Evolutionary conservation across 2,797 vertebrate genomes (phyloP).

Genomic region (Crenichthys baileyi): DNA sequence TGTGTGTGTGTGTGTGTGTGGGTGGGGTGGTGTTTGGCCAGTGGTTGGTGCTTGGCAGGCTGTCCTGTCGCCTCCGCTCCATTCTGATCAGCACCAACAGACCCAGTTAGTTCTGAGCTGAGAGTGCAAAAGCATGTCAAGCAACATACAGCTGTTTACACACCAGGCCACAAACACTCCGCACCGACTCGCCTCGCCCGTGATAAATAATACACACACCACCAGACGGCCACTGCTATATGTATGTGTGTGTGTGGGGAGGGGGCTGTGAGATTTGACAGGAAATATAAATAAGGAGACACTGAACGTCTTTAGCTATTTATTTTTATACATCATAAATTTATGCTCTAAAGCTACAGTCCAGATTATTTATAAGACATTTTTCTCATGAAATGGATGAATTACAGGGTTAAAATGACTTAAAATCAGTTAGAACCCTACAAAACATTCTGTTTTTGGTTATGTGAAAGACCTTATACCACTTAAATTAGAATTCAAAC

Average conservation of each 20-base stretch:
- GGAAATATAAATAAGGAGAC: constrained; percentile 24
- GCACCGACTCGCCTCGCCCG: constrained; percentile 57
- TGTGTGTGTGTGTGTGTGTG: constrained; percentile 17
- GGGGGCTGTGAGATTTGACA: constrained; percentile 15
- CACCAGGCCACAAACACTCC: constrained; percentile 82
- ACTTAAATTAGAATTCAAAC: not conserved
- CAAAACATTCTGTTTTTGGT: not conserved
- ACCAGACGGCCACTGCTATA: constrained; percentile 72
- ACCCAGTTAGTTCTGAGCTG: constrained; percentile 82
- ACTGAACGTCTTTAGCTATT: constrained; percentile 29
- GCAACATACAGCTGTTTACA: constrained; percentile 95
- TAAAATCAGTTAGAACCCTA: not conserved
- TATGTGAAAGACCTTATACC: not conserved
- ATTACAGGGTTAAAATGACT: not conserved
- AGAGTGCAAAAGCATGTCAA: constrained; percentile 99
- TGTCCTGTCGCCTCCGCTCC: constrained; percentile 89
- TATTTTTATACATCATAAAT: constrained; percentile 18
- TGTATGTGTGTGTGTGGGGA: constrained; percentile 15
- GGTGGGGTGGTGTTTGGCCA: constrained; percentile 23
- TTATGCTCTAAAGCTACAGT: not conserved
- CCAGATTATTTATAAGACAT: not conserved
- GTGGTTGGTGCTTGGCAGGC: constrained; percentile 79
- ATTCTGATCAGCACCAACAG: constrained; percentile 91
- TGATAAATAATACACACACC: constrained; percentile 82
- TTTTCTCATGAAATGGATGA: not conserved